These are phyloP conservation scores for Lemur catta DNA, from an alignment of 2,797 vertebrate genomes.

Conservation along the genomic window DNA sequence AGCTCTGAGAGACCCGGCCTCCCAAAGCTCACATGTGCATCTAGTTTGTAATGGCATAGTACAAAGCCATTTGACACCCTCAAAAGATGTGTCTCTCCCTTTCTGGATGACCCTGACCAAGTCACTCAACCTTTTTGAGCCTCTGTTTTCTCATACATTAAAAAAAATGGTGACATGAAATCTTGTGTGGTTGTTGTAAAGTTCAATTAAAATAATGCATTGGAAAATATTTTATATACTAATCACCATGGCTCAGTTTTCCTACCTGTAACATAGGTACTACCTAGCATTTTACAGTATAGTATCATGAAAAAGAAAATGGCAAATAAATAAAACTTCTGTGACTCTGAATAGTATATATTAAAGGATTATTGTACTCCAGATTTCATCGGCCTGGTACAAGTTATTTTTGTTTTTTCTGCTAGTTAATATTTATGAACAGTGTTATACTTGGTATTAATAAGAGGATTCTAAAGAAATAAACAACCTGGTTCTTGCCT, in stretches of 20 bases:
- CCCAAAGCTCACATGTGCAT: not conserved
- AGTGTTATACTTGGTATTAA: not conserved
- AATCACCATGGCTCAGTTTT: not conserved
- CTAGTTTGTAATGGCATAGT: not conserved
- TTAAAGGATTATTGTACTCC: not conserved
- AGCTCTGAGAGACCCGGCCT: not conserved
- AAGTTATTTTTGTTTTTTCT: not conserved
- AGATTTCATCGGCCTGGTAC: not conserved
- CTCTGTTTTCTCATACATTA: not conserved
- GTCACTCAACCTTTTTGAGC: not conserved
- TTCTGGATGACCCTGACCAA: not conserved
- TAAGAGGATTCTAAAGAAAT: not conserved
- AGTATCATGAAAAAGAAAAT: not conserved
- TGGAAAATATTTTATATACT: not conserved
- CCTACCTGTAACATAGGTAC: not conserved
- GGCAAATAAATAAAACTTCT: not conserved
- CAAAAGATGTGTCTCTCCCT: not conserved
- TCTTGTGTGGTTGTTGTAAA: not conserved
- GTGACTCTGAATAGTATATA: not conserved
- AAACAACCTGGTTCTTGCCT: not conserved
- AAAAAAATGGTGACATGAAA: not conserved
- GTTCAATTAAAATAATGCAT: not conserved
- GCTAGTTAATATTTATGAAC: not conserved
- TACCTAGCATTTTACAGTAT: not conserved
- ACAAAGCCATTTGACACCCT: not conserved